Evolutionary conservation across 2,888 invertebrate species (phyloP), one percentile per base, ranked within the genome.

Genomic region (Campoplex capitator): DNA sequence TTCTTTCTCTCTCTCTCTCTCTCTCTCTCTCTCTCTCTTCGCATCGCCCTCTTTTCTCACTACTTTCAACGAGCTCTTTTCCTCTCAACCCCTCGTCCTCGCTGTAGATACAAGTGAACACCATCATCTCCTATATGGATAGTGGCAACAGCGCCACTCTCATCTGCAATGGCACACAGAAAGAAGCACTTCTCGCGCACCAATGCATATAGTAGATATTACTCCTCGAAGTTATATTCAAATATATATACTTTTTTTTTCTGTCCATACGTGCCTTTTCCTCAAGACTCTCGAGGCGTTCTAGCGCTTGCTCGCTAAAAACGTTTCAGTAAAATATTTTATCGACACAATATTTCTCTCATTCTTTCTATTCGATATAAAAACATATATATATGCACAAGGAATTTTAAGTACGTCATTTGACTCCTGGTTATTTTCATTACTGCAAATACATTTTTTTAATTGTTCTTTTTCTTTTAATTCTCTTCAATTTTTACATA

Each of bases 281-380:
- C 58, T 67, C 28, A 7, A 42, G 18, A 18, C 48, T 38, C 65
- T 38, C 77, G 81, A 68, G 79, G 62, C 58, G 35, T 76, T 76
- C n/a, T n/a, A 13, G 48, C 3, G 58, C 35, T 42, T 54, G 45
- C n/a, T 54, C 77, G 28, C 56, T 56, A 78, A 82, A 85, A 81
- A 85, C 68, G 85, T 85, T 48, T 71, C 73, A 56, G 85, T 77
- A 18, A 58, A 85, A 85, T 85, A 82, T 85, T 85, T 85, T 74
- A 85, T 58, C 85, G 78, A 51, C 70, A 68, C 67, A 85, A 85
- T 82, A 85, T 82, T 73, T 82, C 58, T 42, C 38, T n/a, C 54
- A 58, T 76, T 54, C 54, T 62, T 75, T 13, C 35, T 58, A 73
- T 73, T 71, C 62, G 56, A 45, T 62, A 71, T 76, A 84, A 45